Evolutionary conservation across 2,797 vertebrate species (phyloP).

Genomic region (Chlorospingus flavigularis): DNA sequence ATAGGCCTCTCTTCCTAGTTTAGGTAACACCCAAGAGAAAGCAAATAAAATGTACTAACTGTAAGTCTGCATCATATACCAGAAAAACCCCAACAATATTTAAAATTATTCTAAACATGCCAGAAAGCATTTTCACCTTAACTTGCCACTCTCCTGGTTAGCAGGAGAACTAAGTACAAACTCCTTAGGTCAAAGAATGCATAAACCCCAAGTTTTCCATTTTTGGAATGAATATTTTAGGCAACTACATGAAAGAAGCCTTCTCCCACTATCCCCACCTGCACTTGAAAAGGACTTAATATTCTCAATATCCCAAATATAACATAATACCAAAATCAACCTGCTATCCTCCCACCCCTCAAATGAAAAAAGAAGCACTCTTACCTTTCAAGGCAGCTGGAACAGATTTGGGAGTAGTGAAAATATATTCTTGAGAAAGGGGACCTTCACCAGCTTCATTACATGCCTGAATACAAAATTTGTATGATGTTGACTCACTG

Average conservation of each 20-base stretch:
- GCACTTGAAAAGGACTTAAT: not conserved
- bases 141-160: not conserved
- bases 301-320: not conserved
- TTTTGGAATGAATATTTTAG: not conserved
- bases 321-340: not conserved
- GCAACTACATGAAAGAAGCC: not conserved
- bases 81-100: not conserved
- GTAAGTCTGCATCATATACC: not conserved
- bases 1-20: not conserved
- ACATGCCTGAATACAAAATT: constrained; percentile 97
- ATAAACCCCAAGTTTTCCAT: not conserved
- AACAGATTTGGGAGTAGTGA: constrained; percentile 93
- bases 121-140: not conserved
- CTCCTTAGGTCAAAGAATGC: not conserved
- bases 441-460: constrained; percentile 97
- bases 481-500: constrained; percentile 95
- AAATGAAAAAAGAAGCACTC: not conserved
- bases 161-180: not conserved
- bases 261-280: not conserved
- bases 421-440: constrained; percentile 92
- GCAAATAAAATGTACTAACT: not conserved
- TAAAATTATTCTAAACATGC: not conserved
- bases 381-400: constrained; percentile 93
- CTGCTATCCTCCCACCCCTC: not conserved
- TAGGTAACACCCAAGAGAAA: not conserved